Base-by-base conservation (phyloP, 2,888 invertebrate genomes). In the Parnassius apollo region DNA sequence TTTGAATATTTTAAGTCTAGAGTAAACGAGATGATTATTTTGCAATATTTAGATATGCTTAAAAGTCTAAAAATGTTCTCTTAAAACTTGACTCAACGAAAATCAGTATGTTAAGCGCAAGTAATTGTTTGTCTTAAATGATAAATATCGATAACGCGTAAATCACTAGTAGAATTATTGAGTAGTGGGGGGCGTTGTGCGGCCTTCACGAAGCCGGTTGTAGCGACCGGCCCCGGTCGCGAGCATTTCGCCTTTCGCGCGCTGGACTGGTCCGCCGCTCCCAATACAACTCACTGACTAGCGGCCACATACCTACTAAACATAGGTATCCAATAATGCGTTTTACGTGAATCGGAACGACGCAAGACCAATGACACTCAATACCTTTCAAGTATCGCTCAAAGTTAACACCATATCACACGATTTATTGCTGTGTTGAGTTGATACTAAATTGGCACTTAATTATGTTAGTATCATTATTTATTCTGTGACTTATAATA, bases 191-290 rank as follows among this genome's bases (percentile, higher is more conserved):
- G 84, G 85, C 78, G 82, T 73, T 69, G 74, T 71, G 74, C 88
- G 91, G 90, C 91, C 91, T 91, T 91, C 91, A 84, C 85, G 73
- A 78, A 91, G 88, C 91, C 91, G 91, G 91, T 91, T 91, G 86
- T 84, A 73, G 78, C 81, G 81, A 82, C 81, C 80, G 80, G 81
- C 81, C 57, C 64, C 79, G 81, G 81, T 81, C 84, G 83, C 83
- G 78, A 83, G 80, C 85, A 85, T 85, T 90, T 88, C 87, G 90
- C 91, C 91, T 91, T 90, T 91, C 91, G 88, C 78, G 76, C 85
- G 76, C 77, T 74, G 76, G 81, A 82, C 85, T 84, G 80, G 82
- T 82, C 82, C 77, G 80, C 77, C 86, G 85, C 82, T 84, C 85
- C 85, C 86, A 85, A 82, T 81, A 77, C 74, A 65, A 71, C 66